Conservation (phyloP, 1,140 invertebrate species). For the Anadara kagoshimensis region DNA sequence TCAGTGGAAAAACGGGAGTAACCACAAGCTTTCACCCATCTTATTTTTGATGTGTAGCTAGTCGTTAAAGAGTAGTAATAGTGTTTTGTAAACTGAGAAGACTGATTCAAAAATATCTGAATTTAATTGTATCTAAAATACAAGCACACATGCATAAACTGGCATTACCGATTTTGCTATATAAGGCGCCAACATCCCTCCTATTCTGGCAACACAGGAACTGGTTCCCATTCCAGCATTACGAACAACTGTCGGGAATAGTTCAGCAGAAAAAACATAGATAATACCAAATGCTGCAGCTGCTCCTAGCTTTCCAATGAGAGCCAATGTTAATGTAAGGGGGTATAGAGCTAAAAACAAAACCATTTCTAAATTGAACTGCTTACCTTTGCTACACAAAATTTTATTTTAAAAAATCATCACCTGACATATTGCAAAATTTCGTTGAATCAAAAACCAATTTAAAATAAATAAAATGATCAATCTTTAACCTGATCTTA, state of each 20-base stretch:
- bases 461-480: no score
- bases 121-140: no score
- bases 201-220: slow-evolving; percentile 85
- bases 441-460: no score
- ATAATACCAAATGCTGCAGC: slow-evolving; percentile 77
- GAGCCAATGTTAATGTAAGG: slow-evolving; percentile 75
- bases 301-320: slow-evolving; percentile 80
- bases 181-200: slow-evolving; percentile 83
- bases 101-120: no score
- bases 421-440: neutral
- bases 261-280: slow-evolving; percentile 87
- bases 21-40: no score
- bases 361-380: neutral
- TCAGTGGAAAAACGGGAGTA: no score
- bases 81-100: no score
- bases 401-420: neutral
- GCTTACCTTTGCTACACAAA: neutral
- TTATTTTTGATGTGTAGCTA: no score
- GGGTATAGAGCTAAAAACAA: slow-evolving; percentile 19
- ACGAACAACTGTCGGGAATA: slow-evolving; percentile 89
- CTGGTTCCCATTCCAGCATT: slow-evolving; percentile 87
- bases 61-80: no score
- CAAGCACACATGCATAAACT: no score
- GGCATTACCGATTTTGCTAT: slow-evolving; percentile 37
- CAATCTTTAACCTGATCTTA: no score